Evolutionary conservation across 1,140 invertebrate genomes (phyloP), one percentile per base, ranked within the genome.

Genomic region (Drosophila rufa): DNA sequence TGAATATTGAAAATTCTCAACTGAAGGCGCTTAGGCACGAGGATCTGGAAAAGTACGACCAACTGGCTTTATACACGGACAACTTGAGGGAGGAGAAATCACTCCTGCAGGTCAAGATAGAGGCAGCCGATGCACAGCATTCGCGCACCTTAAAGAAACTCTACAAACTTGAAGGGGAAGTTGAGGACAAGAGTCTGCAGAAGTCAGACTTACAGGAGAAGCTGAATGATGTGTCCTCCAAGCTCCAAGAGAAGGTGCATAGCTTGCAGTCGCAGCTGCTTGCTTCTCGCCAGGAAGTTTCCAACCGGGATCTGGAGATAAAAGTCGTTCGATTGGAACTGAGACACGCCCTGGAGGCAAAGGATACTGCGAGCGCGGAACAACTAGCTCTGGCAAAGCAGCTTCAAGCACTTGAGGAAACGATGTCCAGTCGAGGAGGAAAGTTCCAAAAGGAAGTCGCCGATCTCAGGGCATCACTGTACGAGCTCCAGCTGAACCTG

Each of bases 401-500:
- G 22, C 38, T 86, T 0, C 17, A 68, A 15, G 38, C 50, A 3
- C 25, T 69, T 4, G 66, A 86, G 27, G n/a, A 12, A 17, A 48
- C 46, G 27, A 33, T 87, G 51, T 22, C 48, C 0, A 33, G n/a
- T 2, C 53, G 76, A 30, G 19, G 58, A 0, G 15, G 14, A 12
- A 17, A 53, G 15, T 73, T 84, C 4, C 15, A 67, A 17, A 62
- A 42, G 0, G 46, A 80, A 4, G 15, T 79, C 2, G 7, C 46
- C 0, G 78, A 75, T 4, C 17, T 90, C 12, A 27, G 69, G 3
- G 47, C 55, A 14, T 70, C 75, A 0, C 50, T 45, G 1, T 11
- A 14, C 1, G 85, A 90, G 19, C 43, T 82, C 5, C 27, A 69
- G 8, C 8, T 80, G 0, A 77, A 90, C 19, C 8, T 81, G 1